Conservation (phyloP, 2,888 invertebrate species). For the Oasisia sp. region DNA sequence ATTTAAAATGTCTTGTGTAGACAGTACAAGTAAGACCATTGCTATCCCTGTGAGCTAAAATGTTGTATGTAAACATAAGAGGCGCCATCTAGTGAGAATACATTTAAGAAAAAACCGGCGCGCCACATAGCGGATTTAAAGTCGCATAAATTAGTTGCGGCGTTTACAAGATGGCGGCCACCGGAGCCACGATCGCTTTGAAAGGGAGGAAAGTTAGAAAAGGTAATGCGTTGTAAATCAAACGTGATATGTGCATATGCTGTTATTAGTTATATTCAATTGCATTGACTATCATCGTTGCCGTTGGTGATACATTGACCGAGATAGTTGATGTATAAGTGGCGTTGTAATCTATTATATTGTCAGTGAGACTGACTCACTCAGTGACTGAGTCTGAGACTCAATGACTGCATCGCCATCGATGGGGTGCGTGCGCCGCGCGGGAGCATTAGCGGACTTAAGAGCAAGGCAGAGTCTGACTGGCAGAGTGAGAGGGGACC, state of each 20-base stretch:
- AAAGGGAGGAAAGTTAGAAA: conserved; percentile 7
- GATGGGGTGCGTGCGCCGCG: no score
- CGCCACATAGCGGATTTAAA: neutral
- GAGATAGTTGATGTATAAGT: neutral
- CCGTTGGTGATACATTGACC: neutral
- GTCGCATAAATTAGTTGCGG: neutral
- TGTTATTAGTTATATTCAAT: neutral
- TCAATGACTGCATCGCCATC: no score
- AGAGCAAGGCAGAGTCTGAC: no score
- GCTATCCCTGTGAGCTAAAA: no score
- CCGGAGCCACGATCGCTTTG: conserved; percentile 4
- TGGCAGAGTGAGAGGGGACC: no score
- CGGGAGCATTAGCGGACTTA: no score
- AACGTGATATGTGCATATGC: neutral
- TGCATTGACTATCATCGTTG: neutral
- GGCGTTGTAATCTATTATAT: neutral
- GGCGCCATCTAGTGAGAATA: neutral
- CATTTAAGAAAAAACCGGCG: neutral
- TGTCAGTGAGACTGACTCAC: no score
- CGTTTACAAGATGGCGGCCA: neutral
- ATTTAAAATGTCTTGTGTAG: no score
- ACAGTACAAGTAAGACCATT: no score
- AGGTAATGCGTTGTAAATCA: neutral
- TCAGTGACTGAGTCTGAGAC: no score
- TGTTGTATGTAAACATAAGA: neutral